These are phyloP conservation scores for Sesamia nonagrioides DNA, from an alignment of 1,140 invertebrate genomes.

Conservation along the genomic window DNA sequence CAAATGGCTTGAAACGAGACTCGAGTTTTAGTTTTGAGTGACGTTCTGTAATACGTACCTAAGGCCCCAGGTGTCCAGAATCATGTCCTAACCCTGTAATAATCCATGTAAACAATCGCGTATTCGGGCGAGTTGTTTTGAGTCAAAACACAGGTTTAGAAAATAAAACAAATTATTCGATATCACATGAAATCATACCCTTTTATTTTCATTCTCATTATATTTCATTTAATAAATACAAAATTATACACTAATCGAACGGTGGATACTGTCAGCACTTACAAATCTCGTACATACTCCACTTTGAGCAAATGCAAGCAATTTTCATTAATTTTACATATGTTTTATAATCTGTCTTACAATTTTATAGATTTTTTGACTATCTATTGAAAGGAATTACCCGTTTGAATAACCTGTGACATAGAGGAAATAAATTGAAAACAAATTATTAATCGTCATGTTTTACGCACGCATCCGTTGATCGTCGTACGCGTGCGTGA, in stretches of 20 bases:
- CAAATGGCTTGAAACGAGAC: no score
- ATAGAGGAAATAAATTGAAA: not conserved
- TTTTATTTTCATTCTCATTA: conserved; percentile 78
- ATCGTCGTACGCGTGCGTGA: no score
- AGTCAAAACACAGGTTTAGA: not conserved
- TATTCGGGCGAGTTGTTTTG: no score
- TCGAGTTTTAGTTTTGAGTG: no score
- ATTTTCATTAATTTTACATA: conserved; percentile 53
- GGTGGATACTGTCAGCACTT: conserved; percentile 74
- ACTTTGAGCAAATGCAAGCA: conserved; percentile 84
- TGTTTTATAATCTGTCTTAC: conserved; percentile 32
- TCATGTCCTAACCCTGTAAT: no score
- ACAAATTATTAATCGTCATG: no score
- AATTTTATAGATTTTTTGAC: conserved; percentile 19
- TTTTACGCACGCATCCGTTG: no score
- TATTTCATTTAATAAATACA: conserved; percentile 80
- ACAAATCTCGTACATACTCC: conserved; percentile 66
- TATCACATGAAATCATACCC: conserved; percentile 85
- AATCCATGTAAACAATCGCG: no score
- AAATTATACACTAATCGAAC: conserved; percentile 76
- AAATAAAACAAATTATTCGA: conserved; percentile 68
- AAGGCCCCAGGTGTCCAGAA: no score
- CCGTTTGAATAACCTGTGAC: conserved; percentile 3
- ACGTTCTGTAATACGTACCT: no score
- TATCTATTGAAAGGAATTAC: conserved; percentile 26